Evolutionary conservation across 2,113 vertebrate species (phyloP).

Genomic region (Stigmatopora nigra): DNA sequence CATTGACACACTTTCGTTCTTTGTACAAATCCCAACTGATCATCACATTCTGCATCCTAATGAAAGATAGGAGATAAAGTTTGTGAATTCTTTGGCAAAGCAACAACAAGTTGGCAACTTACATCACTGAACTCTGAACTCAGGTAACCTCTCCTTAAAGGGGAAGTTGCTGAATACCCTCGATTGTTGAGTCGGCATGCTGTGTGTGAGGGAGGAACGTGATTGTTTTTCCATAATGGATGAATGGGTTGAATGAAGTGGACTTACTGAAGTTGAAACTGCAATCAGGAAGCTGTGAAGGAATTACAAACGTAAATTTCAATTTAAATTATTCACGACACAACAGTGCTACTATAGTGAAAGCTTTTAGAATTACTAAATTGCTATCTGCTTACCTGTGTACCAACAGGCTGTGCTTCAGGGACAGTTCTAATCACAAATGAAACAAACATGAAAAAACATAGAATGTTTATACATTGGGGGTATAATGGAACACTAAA

Average conservation of each 20-base stretch:
- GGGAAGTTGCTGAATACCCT: constrained; percentile 52
- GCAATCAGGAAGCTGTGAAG: constrained; percentile 37
- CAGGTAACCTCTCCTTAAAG: constrained; percentile 55
- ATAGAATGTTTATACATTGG: no score
- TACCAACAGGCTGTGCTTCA: no score
- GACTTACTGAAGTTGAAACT: constrained; percentile 41
- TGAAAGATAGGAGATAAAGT: constrained; percentile 1
- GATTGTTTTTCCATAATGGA: not conserved
- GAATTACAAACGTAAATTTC: not conserved
- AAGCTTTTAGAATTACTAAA: not conserved
- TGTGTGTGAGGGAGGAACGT: constrained; percentile 1
- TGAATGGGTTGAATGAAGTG: not conserved
- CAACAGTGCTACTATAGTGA: not conserved
- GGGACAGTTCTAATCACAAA: no score
- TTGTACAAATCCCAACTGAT: constrained; percentile 5
- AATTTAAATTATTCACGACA: not conserved
- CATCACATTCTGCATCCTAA: constrained; percentile 34
- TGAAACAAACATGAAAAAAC: no score
- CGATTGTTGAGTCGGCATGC: constrained; percentile 44
- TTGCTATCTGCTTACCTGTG: not conserved
- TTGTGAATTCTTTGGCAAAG: not conserved
- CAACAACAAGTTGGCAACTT: constrained; percentile 36
- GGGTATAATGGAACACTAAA: no score
- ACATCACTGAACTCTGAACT: constrained; percentile 73
- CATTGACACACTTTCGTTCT: constrained; percentile 13